Conservation (phyloP, 1,140 invertebrate species). For the Aphis gossypii region DNA sequence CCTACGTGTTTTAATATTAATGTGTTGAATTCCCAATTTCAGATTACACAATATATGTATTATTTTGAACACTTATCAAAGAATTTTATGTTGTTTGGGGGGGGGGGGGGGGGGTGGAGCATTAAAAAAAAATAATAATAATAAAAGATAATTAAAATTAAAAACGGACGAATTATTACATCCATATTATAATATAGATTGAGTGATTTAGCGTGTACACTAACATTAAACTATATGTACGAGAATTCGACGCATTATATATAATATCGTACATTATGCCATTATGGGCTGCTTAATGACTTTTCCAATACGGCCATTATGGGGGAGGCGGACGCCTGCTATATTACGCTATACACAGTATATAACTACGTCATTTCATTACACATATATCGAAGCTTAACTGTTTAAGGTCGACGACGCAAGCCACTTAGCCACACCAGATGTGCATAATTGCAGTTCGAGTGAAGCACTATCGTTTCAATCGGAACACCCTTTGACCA, state of each 20-base stretch:
- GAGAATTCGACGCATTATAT: background rate
- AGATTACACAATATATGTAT: background rate
- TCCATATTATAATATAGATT: background rate
- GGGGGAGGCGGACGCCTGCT: background rate
- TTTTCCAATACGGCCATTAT: background rate
- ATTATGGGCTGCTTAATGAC: background rate
- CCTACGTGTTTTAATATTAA: background rate
- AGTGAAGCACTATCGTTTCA: slow-evolving; percentile 11
- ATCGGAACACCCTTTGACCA: background rate
- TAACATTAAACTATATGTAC: background rate
- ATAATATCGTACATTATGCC: background rate
- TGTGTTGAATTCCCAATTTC: background rate
- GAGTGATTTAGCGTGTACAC: background rate
- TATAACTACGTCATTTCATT: background rate
- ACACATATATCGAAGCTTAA: background rate
- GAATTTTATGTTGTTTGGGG: background rate
- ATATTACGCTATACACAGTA: background rate
- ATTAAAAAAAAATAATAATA: too few relatives aligned
- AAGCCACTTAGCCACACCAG: slow-evolving; percentile 9
- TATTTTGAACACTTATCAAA: background rate
- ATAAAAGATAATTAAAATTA: background rate
- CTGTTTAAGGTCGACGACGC: background rate
- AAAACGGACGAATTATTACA: background rate
- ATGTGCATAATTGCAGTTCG: slow-evolving; percentile 26
- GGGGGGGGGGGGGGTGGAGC: too few relatives aligned